Conservation (phyloP, 1,140 invertebrate genomes). For the Drosophila hydei region DNA sequence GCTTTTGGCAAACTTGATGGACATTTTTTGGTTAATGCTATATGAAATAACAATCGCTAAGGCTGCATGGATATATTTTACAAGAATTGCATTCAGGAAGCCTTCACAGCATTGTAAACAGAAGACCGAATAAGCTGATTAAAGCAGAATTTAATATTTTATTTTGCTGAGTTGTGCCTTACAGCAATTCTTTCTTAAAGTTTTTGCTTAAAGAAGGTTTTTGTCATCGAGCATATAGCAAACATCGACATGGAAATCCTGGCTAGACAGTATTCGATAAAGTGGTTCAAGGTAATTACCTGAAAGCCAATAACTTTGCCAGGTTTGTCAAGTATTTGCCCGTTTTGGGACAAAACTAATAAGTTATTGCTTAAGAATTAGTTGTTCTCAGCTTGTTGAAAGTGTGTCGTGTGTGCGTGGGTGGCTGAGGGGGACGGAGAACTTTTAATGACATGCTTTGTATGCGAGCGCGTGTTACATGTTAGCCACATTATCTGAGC, state of each 20-base stretch:
- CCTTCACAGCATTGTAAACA: not conserved
- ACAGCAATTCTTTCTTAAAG: too few species aligned
- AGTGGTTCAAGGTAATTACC: not conserved
- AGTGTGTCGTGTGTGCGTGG: not conserved
- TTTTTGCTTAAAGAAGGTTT: too few species aligned
- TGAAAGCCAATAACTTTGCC: conserved; percentile 3
- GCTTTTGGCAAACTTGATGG: conserved; percentile 18
- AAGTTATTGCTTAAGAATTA: conserved; percentile 54
- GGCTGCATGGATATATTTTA: not conserved
- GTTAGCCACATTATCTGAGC: conserved; percentile 74
- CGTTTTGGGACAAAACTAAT: conserved; percentile 26
- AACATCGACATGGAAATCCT: too few species aligned
- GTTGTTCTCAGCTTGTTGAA: conserved; percentile 34
- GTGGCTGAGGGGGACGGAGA: conserved; percentile 15
- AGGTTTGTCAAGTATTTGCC: conserved; percentile 1
- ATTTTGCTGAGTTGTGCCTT: too few species aligned
- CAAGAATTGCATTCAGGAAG: not conserved
- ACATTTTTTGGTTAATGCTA: conserved; percentile 26
- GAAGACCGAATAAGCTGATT: not conserved
- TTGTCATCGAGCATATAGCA: too few species aligned
- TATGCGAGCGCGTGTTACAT: conserved; percentile 74
- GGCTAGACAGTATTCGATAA: not conserved
- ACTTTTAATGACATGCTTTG: conserved; percentile 80
- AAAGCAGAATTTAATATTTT: not conserved
- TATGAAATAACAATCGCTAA: conserved; percentile 32